A percentile compares a stretch with the other conserved stretches of the same genome.
phyloP scores from a whole-genome alignment of 2,113 vertebrate genomes.

The Actinemys pallida region DNA sequence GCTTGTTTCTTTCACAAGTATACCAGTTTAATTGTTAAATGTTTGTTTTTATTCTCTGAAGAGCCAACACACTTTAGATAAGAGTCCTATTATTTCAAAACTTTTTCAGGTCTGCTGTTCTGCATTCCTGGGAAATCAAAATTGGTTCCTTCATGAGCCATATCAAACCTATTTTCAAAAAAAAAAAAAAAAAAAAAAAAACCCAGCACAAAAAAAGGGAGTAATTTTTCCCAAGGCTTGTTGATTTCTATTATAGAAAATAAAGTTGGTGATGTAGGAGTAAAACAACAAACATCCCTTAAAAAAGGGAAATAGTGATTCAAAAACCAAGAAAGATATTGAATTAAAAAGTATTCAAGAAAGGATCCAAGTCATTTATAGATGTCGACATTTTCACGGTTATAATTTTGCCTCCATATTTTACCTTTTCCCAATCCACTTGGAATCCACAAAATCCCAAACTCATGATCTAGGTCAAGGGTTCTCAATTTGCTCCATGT shows the following conservation, averaged over 20 bases:
- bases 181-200: not conserved
- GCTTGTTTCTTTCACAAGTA: not conserved
- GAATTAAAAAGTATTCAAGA: not conserved
- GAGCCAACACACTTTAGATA: not conserved
- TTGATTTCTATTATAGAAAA: not conserved
- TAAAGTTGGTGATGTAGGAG: not conserved
- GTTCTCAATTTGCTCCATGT: not conserved
- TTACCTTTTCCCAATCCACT: not conserved
- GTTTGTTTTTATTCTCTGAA: not conserved
- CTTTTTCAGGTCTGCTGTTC: not conserved
- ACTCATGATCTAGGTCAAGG: rapidly evolving
- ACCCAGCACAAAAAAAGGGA: not conserved
- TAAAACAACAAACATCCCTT: constrained; percentile 1
- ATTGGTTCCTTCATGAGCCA: not conserved
- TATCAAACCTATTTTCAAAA: constrained; percentile 1
- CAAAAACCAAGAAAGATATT: not conserved
- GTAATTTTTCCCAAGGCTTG: not conserved
- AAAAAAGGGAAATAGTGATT: not conserved
- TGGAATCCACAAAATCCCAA: not conserved
- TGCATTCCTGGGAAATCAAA: constrained; percentile 8
- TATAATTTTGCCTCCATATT: not conserved
- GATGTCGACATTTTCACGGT: not conserved
- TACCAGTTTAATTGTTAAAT: not conserved
- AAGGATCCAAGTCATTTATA: not conserved
- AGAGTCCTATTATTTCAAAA: not conserved